A percentile compares a stretch with the other conserved stretches of the same genome.
These are phyloP conservation scores for Halichoeres trimaculatus DNA, from an alignment of 2,113 vertebrate genomes.

Conservation along the genomic window DNA sequence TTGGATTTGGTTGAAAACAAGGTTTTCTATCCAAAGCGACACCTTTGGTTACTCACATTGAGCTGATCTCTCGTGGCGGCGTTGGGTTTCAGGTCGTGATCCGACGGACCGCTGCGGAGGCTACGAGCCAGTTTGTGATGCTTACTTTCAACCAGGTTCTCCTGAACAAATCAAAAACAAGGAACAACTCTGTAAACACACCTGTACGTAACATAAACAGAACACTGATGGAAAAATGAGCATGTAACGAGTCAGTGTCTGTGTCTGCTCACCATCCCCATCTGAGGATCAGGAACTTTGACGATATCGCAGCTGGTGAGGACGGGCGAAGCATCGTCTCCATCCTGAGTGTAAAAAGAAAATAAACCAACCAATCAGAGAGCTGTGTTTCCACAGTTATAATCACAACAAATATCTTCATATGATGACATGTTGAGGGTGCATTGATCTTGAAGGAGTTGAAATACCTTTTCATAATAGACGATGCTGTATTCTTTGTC, in stretches of 20 bases:
- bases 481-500: slow-evolving; percentile 97
- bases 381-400: not conserved
- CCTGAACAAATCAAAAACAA: slow-evolving; percentile 75
- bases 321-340: slow-evolving; percentile 90
- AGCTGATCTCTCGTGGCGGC: slow-evolving; percentile 96
- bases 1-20: too few species aligned
- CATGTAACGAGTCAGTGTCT: too few species aligned
- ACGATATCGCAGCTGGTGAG: slow-evolving; percentile 94
- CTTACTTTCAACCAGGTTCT: slow-evolving; percentile 98
- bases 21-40: not conserved
- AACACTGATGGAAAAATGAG: too few species aligned
- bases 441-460: not conserved
- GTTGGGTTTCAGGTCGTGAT: slow-evolving; percentile 98
- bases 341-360: slow-evolving; percentile 85
- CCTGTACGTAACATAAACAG: not conserved
- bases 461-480: slow-evolving; percentile 96
- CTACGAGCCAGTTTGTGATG: slow-evolving; percentile 98
- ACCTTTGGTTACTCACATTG: slow-evolving; percentile 85
- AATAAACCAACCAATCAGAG: slow-evolving; percentile 4
- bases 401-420: not conserved
- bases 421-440: not conserved
- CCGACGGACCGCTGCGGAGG: slow-evolving; percentile 95
- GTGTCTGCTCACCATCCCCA: slow-evolving; percentile 92
- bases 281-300: slow-evolving; percentile 98
- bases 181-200: not conserved